Conservation (phyloP, 1,140 invertebrate genomes). For the Habropoda laboriosa region DNA sequence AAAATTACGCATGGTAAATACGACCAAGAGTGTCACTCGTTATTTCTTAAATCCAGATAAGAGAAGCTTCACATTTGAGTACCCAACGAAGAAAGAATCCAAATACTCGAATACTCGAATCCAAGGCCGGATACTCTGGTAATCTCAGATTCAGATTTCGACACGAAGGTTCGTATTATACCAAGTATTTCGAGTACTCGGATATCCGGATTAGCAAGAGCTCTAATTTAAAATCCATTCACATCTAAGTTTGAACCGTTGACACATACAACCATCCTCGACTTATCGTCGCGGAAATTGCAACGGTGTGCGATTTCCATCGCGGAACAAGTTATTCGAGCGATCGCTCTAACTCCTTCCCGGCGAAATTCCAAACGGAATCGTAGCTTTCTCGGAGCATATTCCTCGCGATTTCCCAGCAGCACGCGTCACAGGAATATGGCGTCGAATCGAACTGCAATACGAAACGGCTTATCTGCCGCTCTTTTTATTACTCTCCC, state of each 20-base stretch:
- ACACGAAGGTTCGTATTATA: too few species aligned
- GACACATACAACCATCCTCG: background rate
- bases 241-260: background rate
- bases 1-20: too few species aligned
- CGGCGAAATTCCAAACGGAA: conserved; percentile 27
- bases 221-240: too few species aligned
- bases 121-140: too few species aligned
- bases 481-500: conserved; percentile 69
- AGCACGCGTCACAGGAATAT: conserved; percentile 52
- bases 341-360: conserved; percentile 1
- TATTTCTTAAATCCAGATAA: too few species aligned
- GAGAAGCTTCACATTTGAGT: too few species aligned
- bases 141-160: too few species aligned
- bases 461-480: conserved; percentile 66
- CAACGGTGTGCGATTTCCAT: conserved; percentile 4
- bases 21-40: too few species aligned
- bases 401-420: conserved; percentile 42
- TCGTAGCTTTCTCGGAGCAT: conserved; percentile 14
- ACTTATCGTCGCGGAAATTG: conserved; percentile 12
- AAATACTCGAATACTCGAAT: too few species aligned
- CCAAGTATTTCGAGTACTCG: too few species aligned
- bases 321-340: conserved; percentile 11
- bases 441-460: conserved; percentile 62
- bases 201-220: too few species aligned
- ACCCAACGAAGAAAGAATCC: too few species aligned